A percentile compares a stretch with the other conserved stretches of the same genome.
Conservation (phyloP, 2,797 vertebrate genomes). For the Diplodus puntazzo region DNA sequence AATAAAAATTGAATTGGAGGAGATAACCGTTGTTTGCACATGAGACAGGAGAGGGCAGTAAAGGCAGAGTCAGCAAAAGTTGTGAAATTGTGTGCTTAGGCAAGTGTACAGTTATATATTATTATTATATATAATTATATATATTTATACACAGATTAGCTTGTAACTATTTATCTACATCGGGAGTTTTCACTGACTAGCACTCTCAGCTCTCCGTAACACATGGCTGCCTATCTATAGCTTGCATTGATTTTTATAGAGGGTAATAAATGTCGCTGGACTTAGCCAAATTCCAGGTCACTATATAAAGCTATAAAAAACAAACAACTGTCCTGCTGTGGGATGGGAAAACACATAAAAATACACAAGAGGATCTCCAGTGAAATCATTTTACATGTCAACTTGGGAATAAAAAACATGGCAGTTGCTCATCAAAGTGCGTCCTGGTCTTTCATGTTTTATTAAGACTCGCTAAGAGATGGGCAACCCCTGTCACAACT, state of each 20-base stretch:
- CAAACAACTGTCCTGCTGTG: slow-evolving; percentile 22
- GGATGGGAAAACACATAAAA: slow-evolving; percentile 30
- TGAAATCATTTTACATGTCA: slow-evolving; percentile 17
- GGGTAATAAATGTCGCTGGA: slow-evolving; percentile 27
- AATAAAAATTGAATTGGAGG: not conserved
- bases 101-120: not conserved
- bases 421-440: not conserved
- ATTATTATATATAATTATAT: too few relatives aligned
- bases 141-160: too few relatives aligned
- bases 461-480: not conserved
- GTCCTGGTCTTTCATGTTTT: not conserved
- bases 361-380: slow-evolving; percentile 10
- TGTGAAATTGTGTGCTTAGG: not conserved
- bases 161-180: not conserved
- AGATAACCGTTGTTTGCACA: not conserved
- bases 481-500: too few relatives aligned
- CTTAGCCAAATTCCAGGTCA: slow-evolving; percentile 20
- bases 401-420: slow-evolving; percentile 17
- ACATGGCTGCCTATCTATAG: slow-evolving; percentile 5
- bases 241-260: slow-evolving; percentile 23
- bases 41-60: not conserved
- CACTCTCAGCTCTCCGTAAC: not conserved
- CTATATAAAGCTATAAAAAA: slow-evolving; percentile 29
- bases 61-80: not conserved
- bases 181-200: slow-evolving; percentile 3